Evolutionary conservation across 2,888 invertebrate genomes (phyloP).

Genomic region (Leucophora obtusa): DNA sequence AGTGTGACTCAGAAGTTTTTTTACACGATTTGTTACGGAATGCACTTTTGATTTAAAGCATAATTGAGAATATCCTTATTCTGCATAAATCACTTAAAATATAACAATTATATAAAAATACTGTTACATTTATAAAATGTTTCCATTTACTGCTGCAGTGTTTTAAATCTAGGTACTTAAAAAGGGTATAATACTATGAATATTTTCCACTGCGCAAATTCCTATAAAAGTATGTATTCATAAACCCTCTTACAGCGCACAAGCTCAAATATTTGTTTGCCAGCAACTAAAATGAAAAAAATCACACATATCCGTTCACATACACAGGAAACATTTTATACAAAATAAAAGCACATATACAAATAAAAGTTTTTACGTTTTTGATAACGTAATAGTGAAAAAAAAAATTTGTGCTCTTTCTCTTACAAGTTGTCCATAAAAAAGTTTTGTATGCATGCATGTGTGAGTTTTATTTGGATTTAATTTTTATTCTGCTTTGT

Average conservation of each 20-base stretch:
- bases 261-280: slow-evolving; percentile 71
- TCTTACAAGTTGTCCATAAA: slow-evolving; percentile 32
- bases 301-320: neutral
- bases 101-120: neutral
- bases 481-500: slow-evolving; percentile 32
- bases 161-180: neutral
- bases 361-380: slow-evolving; percentile 15
- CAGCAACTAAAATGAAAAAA: slow-evolving; percentile 62
- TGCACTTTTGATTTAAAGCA: neutral
- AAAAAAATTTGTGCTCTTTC: slow-evolving; percentile 44
- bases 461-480: slow-evolving; percentile 12
- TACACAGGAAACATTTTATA: neutral
- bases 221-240: slow-evolving; percentile 78
- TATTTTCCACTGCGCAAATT: slow-evolving; percentile 75
- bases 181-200: slow-evolving; percentile 18
- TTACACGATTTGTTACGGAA: no score
- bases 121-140: neutral
- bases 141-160: neutral
- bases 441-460: slow-evolving; percentile 15
- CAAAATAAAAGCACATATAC: slow-evolving; percentile 3
- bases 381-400: slow-evolving; percentile 34
- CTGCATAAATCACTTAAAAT: neutral
- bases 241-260: slow-evolving; percentile 77
- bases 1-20: no score
- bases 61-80: neutral